Base-by-base conservation (phyloP, 1,140 invertebrate genomes). In the Achatina immaculata region DNA sequence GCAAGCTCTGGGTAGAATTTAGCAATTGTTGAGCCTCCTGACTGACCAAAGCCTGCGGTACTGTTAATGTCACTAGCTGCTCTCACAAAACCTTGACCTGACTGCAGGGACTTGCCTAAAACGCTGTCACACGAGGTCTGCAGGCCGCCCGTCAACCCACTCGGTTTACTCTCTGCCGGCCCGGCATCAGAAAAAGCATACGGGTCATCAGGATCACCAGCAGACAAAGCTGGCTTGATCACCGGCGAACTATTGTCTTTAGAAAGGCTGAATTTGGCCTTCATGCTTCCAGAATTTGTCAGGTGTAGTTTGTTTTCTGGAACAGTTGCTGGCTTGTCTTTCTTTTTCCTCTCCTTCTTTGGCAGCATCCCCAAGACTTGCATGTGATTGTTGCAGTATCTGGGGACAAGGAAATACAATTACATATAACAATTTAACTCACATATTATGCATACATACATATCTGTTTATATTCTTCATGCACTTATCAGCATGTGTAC, bases 131-230 rank as follows among this genome's bases (percentile, higher is more conserved):
- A 36, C 14, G 76, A 21, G n/a, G 31, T 14, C 6, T 28, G 28
- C 28, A 55, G 36, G 3, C 21, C 24, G 45, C 45, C 77, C 6
- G 42, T 9, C 6, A 51, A 21, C 1, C 21, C 75, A 66, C 42
- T 28, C 1, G 75, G 14, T 40, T 79, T 79, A 40, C 24, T 65
- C 14, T 79, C 58, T 71, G 87, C 86, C 24, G 91, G 90, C 76
- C 92, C 91, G 7, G 92, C 90, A 83, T 93, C 93, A 82, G 93
- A 92, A 86, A 94, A 94, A 45, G 93, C 92, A 84, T 94, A 94
- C 0, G 93, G 93, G 90, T 94, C 93, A 84, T 92, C 90, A 34
- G 87, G 86, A 48, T 88, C 86, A 78, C 88, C 88, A 38, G 82
- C 72, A 62, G 74, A 85, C 68, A 74, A 82, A 69, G 80, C 85